Conservation (phyloP, 2,113 vertebrate genomes). For the Procavia capensis region DNA sequence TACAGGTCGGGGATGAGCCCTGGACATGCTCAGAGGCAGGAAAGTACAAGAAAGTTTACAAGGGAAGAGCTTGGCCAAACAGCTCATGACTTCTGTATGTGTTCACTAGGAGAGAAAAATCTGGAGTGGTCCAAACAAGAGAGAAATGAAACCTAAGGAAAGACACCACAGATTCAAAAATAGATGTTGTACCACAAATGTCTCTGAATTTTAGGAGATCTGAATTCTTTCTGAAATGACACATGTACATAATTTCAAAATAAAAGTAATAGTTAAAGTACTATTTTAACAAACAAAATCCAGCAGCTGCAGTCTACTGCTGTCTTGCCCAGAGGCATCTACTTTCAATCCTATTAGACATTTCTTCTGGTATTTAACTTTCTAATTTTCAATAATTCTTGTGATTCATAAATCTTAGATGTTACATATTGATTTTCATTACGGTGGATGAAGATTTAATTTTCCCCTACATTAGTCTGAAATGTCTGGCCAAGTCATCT, state of each 20-base stretch:
- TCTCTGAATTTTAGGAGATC: not conserved
- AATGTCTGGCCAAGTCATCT: not conserved
- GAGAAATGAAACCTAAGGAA: not conserved
- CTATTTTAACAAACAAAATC: not conserved
- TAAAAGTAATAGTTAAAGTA: not conserved
- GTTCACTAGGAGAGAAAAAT: not conserved
- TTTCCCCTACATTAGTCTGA: not conserved
- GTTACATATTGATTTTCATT: slow-evolving; percentile 26
- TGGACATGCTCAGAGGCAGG: not conserved
- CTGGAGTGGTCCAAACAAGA: not conserved
- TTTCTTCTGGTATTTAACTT: not conserved
- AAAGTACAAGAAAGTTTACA: not conserved
- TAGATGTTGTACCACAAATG: not conserved
- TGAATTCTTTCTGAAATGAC: not conserved
- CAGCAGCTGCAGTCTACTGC: not conserved
- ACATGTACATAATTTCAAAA: not conserved
- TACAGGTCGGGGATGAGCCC: not conserved
- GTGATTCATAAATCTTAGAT: not conserved
- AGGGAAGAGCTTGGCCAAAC: not conserved
- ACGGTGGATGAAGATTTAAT: not conserved
- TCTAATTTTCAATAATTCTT: slow-evolving; percentile 9
- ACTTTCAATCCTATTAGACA: not conserved
- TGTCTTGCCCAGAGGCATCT: not conserved
- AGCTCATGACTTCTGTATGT: not conserved
- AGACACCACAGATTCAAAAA: not conserved